These are phyloP conservation scores for Drosophila pectinifera DNA, from an alignment of 1,140 invertebrate species.

Conservation along the genomic window DNA sequence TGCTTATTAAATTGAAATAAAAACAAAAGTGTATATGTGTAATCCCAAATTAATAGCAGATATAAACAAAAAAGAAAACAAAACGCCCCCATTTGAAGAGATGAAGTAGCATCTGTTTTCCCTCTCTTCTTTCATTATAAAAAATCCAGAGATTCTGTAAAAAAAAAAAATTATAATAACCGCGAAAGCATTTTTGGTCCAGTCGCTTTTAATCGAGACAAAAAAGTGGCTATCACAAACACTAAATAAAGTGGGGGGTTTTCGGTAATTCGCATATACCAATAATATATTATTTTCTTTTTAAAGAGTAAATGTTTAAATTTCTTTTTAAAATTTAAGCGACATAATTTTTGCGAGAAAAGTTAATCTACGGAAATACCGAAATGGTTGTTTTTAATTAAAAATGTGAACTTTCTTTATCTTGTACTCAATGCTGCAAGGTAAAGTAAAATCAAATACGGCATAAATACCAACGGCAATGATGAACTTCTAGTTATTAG, in stretches of 20 bases:
- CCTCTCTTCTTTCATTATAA: neutral
- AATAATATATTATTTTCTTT: too few relatives aligned
- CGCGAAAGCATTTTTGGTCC: neutral
- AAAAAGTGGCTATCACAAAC: neutral
- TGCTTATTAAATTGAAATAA: neutral
- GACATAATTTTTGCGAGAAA: too few relatives aligned
- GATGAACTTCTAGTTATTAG: too few relatives aligned
- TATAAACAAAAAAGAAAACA: neutral
- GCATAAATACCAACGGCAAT: neutral
- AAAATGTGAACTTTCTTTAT: too few relatives aligned
- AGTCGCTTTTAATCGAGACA: neutral
- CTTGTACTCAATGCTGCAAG: too few relatives aligned
- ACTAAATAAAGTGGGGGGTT: too few relatives aligned
- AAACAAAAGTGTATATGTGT: neutral
- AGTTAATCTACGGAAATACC: too few relatives aligned
- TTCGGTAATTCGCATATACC: too few relatives aligned
- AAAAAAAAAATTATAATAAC: neutral
- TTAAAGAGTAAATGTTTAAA: too few relatives aligned
- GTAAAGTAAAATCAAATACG: neutral
- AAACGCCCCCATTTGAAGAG: conserved; percentile 5
- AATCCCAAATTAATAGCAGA: neutral
- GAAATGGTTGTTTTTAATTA: too few relatives aligned
- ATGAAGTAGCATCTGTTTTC: neutral
- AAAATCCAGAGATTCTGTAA: neutral
- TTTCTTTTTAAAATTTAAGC: too few relatives aligned